Percentiles rank a stretch among this genome's conserved stretches.
Conservation (phyloP, 2,888 invertebrate species). For the Rhodophaea formosa region DNA sequence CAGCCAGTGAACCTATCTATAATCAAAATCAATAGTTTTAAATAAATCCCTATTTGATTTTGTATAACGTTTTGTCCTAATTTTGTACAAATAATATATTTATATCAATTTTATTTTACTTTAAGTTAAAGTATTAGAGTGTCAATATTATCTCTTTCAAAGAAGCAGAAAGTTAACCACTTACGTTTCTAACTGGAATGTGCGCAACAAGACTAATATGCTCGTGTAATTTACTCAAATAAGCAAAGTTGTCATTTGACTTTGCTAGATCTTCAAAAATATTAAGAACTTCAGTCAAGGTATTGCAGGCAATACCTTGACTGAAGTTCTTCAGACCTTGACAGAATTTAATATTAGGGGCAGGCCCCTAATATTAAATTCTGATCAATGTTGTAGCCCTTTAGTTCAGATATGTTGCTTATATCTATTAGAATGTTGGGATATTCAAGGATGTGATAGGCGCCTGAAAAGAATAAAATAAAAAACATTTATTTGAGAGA, state of each 20-base stretch:
- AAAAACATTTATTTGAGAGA: not conserved
- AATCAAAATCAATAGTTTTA: constrained; percentile 47
- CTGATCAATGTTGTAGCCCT: constrained; percentile 50
- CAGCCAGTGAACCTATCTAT: constrained; percentile 83
- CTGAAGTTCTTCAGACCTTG: too few relatives aligned
- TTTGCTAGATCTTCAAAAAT: constrained; percentile 50
- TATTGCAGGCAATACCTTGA: constrained; percentile 78
- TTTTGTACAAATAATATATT: not conserved
- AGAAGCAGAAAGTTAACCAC: constrained; percentile 30
- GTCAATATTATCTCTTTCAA: too few relatives aligned
- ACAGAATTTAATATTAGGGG: too few relatives aligned
- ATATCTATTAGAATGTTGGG: constrained; percentile 82
- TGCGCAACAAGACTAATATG: constrained; percentile 85
- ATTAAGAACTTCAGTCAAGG: constrained; percentile 74
- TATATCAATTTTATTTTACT: not conserved
- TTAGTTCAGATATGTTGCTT: constrained; percentile 79
- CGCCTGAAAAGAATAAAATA: constrained; percentile 48
- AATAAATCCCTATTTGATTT: not conserved
- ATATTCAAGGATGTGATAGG: constrained; percentile 52
- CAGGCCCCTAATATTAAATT: constrained; percentile 78
- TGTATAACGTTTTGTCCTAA: not conserved
- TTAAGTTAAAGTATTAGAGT: too few relatives aligned
- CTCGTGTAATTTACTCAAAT: constrained; percentile 79
- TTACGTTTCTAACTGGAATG: constrained; percentile 85
- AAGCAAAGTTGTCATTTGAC: constrained; percentile 67